A percentile compares a stretch with the other conserved stretches of the same genome.
phyloP scores from a whole-genome alignment of 2,113 vertebrate species.

The Gymnarchus niloticus region DNA sequence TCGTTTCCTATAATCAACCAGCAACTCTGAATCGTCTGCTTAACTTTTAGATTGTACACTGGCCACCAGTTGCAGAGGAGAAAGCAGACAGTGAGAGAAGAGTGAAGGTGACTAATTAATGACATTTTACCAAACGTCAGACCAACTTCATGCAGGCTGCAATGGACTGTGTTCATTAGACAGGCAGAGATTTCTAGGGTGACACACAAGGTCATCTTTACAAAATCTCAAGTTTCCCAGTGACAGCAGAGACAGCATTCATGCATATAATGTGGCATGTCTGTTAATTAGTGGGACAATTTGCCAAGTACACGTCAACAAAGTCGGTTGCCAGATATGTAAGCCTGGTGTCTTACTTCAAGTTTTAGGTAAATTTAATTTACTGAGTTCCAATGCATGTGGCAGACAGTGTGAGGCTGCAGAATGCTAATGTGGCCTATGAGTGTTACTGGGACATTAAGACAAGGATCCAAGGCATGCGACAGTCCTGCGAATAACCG shows the following conservation, averaged over 20 bases:
- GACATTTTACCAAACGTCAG: conserved; percentile 2
- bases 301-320: neutral
- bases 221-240: neutral
- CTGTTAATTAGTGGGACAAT: neutral
- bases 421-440: neutral
- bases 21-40: neutral
- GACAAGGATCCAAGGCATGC: neutral
- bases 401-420: neutral
- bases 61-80: neutral
- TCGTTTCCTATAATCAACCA: neutral
- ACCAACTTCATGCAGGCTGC: neutral
- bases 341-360: neutral
- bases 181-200: no score
- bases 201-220: neutral
- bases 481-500: neutral
- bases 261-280: neutral
- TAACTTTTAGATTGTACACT: neutral
- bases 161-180: neutral
- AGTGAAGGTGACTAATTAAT: neutral
- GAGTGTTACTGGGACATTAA: neutral
- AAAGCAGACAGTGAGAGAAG: neutral
- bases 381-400: neutral
- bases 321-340: neutral
- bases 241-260: neutral
- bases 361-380: neutral